Evolutionary conservation across 2,797 vertebrate species (phyloP), one percentile per base, ranked within the genome.

Genomic region (Apogon talboti): DNA sequence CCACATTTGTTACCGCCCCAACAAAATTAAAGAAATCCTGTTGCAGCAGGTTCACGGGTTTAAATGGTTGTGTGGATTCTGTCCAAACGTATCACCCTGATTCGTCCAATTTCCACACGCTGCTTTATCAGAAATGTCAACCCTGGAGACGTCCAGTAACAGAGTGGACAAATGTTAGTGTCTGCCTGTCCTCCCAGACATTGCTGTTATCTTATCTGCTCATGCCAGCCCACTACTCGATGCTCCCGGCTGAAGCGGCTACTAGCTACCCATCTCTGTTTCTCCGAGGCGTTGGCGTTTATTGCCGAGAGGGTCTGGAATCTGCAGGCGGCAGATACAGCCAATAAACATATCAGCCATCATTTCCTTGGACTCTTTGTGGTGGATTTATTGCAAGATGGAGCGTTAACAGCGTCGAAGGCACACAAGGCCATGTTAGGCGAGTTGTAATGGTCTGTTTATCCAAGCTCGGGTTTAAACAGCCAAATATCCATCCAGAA

Each of bases 291-390:
- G 28, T 67, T 82, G 78, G 76, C 73, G 64, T 87, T 88, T 90
- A 91, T 87, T 84, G 72, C 84, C 37, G 56, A 64, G 67, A 28
- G 24, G 63, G 81, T 70, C 85, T 83, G 81, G 84, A 87, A 84
- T 87, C 91, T 93, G 91, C 81, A 71, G 64, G 77, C 86, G 28
- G 80, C 75, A 90, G 92, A 94, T 92, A 93, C 84, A 74, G 90
- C 88, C 89, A 91, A 91, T 90, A 91, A 92, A 93, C 82, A 90
- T 78, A 89, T 90, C 89, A 86, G 88, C 78, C 84, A 85, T 90
- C 84, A 63, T 82, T 91, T 73, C 77, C 85, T 66, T 69, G 79
- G 77, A 86, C 56, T 52, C 46, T 24, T 66, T 78, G 48, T 50
- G 48, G 55, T 28, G 82, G 85, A 92, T 93, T 93, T 92, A 92